These are phyloP conservation scores for Agrochola litura DNA, from an alignment of 2,888 invertebrate species.

Conservation along the genomic window DNA sequence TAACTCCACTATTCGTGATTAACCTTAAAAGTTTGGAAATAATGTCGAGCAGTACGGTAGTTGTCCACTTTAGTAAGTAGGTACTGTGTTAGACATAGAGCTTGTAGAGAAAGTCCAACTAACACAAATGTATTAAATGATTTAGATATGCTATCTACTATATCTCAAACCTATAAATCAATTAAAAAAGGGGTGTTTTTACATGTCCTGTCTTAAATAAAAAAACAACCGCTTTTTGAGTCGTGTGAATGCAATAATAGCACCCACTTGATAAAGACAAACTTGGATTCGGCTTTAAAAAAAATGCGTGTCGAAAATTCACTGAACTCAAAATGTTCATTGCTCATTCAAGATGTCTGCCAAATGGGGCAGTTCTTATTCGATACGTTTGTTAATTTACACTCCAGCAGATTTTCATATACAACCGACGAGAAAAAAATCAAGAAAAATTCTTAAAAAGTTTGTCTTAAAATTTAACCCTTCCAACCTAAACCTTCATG, in stretches of 20 bases:
- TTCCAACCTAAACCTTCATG: conserved; percentile 10
- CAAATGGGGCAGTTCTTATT: neutral
- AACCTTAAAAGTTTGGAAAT: conserved; percentile 43
- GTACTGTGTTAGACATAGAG: conserved; percentile 4
- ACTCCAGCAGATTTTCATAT: too few species aligned
- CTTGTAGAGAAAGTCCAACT: conserved; percentile 30
- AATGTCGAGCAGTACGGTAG: conserved; percentile 16
- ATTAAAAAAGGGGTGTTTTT: neutral
- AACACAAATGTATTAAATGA: neutral
- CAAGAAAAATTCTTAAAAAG: too few species aligned
- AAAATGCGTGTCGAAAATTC: neutral
- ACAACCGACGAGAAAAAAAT: fast-evolving
- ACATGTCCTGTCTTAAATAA: neutral
- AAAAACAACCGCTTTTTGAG: neutral
- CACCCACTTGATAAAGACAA: too few species aligned
- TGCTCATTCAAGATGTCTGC: neutral
- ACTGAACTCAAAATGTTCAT: neutral
- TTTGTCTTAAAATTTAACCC: neutral
- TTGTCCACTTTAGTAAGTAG: conserved; percentile 31
- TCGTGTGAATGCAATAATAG: too few species aligned
- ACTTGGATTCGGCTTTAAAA: too few species aligned
- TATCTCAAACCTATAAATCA: neutral
- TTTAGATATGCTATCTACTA: neutral
- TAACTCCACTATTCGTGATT: conserved; percentile 51
- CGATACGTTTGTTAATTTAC: neutral